Evolutionary conservation across 2,888 invertebrate species (phyloP).

Genomic region (Diachrysia chrysitis): DNA sequence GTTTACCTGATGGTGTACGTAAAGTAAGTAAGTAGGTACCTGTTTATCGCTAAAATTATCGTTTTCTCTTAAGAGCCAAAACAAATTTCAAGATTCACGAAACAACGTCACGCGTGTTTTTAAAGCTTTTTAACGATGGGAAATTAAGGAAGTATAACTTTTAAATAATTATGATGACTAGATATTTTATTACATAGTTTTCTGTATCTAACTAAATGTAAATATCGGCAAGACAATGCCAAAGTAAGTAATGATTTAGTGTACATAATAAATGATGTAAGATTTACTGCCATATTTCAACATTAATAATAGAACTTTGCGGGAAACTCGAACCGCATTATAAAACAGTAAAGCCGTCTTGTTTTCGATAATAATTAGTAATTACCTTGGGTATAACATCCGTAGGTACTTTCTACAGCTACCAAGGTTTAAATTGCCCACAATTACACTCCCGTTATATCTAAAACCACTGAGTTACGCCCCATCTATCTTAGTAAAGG

Average conservation of each 20-base stretch:
- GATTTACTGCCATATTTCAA: neutral
- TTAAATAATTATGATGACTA: neutral
- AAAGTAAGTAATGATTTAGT: too few species aligned
- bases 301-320: neutral
- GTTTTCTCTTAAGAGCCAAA: neutral
- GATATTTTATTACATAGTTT: too few species aligned
- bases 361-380: conserved; percentile 9
- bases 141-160: neutral
- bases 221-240: too few species aligned
- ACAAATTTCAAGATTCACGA: neutral
- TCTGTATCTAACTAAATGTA: too few species aligned
- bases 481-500: conserved; percentile 16
- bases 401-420: conserved; percentile 14
- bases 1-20: too few species aligned
- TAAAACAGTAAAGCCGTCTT: neutral
- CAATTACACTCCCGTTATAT: conserved; percentile 36
- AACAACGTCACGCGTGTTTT: neutral
- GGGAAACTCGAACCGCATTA: neutral
- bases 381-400: conserved; percentile 8
- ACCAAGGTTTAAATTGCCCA: conserved; percentile 15
- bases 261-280: too few species aligned
- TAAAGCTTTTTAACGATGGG: neutral
- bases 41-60: too few species aligned
- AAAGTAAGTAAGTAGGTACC: too few species aligned
- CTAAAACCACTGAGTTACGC: conserved; percentile 20